Conservation (phyloP, 2,888 invertebrate species). For the Biston stratarius region DNA sequence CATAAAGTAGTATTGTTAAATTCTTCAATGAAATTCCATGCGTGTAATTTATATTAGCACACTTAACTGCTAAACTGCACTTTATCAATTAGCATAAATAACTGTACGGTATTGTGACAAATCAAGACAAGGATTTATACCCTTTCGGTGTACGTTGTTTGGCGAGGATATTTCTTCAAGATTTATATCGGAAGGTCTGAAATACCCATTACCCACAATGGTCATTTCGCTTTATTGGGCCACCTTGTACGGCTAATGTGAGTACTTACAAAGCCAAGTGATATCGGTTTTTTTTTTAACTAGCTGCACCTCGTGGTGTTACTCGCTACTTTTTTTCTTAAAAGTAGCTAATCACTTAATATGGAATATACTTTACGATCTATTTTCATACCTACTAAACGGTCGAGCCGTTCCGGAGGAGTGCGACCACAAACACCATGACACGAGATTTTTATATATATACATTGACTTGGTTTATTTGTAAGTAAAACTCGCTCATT, state of each 20-base stretch:
- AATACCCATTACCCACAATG: constrained; percentile 5
- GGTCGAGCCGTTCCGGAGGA: too few species aligned
- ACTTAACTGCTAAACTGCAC: constrained; percentile 18
- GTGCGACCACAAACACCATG: too few species aligned
- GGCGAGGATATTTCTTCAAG: constrained; percentile 17
- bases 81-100: constrained; percentile 30
- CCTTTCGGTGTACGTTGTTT: constrained; percentile 15
- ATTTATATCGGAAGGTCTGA: constrained; percentile 23
- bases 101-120: constrained; percentile 13
- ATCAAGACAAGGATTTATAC: constrained; percentile 11
- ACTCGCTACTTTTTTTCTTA: too few species aligned
- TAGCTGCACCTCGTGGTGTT: too few species aligned
- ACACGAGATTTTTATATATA: too few species aligned
- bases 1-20: constrained; percentile 20
- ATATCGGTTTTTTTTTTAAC: background rate
- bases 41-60: constrained; percentile 21
- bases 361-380: too few species aligned
- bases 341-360: too few species aligned
- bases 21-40: constrained; percentile 26
- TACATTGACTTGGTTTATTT: background rate
- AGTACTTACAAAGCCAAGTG: background rate
- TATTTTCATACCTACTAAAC: too few species aligned
- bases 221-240: constrained; percentile 41
- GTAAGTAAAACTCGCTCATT: background rate
- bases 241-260: constrained; percentile 49